Conservation (phyloP, 2,113 vertebrate species). For the Plotosus lineatus region DNA sequence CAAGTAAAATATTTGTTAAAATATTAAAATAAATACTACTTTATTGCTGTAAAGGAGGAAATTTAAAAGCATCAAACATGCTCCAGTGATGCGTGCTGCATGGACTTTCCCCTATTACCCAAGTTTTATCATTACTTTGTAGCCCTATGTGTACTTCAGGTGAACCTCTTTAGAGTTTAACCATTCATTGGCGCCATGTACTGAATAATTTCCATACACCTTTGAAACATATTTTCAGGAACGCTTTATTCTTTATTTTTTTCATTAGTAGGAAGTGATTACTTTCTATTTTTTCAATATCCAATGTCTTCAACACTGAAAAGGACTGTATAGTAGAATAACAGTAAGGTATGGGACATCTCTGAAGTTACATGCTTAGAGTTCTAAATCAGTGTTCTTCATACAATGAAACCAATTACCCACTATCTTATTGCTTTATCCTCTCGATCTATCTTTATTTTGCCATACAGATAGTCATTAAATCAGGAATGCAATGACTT, state of each 20-base stretch:
- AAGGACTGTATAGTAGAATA: neutral
- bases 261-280: neutral
- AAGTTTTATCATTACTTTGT: neutral
- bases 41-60: neutral
- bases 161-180: neutral
- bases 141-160: neutral
- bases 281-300: neutral
- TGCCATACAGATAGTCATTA: neutral
- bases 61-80: neutral
- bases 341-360: neutral
- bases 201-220: neutral
- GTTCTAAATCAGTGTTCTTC: neutral
- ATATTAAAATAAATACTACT: no score
- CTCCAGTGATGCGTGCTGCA: neutral
- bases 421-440: constrained; percentile 1
- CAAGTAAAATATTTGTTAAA: neutral
- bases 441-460: constrained; percentile 20
- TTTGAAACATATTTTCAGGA: neutral
- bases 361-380: neutral
- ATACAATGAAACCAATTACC: neutral
- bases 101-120: neutral
- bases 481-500: neutral
- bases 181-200: neutral
- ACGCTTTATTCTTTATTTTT: no score
- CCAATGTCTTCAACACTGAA: neutral